Base-by-base conservation (phyloP, 1,140 invertebrate genomes). In the Rhynchophorus ferrugineus region DNA sequence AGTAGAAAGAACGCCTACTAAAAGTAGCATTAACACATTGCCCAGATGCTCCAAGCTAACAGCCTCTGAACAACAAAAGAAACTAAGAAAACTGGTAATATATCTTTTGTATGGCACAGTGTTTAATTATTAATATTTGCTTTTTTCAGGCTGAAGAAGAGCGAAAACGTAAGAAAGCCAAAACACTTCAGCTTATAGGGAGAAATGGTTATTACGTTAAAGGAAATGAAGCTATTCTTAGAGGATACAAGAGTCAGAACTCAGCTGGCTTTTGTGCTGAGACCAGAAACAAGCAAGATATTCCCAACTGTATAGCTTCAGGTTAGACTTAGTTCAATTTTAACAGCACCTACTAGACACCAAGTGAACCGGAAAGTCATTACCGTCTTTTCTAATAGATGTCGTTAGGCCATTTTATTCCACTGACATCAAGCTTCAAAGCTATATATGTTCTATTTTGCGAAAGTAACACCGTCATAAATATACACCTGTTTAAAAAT, bases 221-320 rank as follows among this genome's bases (percentile, higher is more conserved):
- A 17, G 51, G 46, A 6, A 46, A 44, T 2, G 56, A 62, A 20
- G 52, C 57, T 9, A 56, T 68, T 7, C 36, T 69, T 1, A 42
- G 66, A 37, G 66, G 65, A 2, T 61, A 46, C 17, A 58, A 50
- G 20, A 62, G 61, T 36, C 61, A 65, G 35, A 61, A 51, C n/a
- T 59, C 53, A 7, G 39, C 44, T 21, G 46, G 36, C 11, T 68
- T 63, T 50, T 45, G 44, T 37, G 48, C 44, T 5, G 44, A 51
- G 37, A 52, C 42, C 2, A 53, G 59, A 51, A 58, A 58, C 21
- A 55, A 55, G 11, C 57, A 58, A 51, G 63, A 66, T 20, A 61
- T 67, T 13, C 56, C 63, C 3, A 64, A 62, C 38, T 65, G 61
- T 42, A 56, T 59, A 1, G 45, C 36, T 9, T 49, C 57, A 44